Evolutionary conservation across 2,113 vertebrate genomes (phyloP).

Genomic region (Aspiorhynchus laticeps): DNA sequence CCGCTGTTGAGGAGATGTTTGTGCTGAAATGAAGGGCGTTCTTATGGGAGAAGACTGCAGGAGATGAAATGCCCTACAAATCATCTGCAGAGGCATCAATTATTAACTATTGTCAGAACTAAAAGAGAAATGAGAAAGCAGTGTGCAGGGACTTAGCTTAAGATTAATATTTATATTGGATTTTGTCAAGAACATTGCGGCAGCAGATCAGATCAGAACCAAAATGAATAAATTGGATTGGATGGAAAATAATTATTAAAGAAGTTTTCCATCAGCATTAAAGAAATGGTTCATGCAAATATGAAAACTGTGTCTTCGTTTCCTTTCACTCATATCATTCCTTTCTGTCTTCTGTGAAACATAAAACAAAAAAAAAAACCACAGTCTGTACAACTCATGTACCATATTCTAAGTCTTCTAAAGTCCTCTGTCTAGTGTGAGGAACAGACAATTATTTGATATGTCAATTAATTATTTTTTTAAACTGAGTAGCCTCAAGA

Average conservation of each 20-base stretch:
- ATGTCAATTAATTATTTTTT: background rate
- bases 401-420: background rate
- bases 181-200: background rate
- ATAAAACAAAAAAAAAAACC: background rate
- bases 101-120: constrained; percentile 26
- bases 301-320: background rate
- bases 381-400: background rate
- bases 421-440: background rate
- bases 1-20: background rate
- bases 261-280: background rate
- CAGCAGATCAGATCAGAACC: background rate
- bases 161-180: constrained; percentile 32
- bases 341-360: background rate
- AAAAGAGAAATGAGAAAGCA: constrained; percentile 26
- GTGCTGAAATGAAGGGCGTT: background rate
- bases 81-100: constrained; percentile 37
- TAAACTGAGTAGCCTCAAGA: too few relatives aligned
- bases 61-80: constrained; percentile 24
- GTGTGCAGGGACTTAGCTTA: background rate
- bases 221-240: background rate
- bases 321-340: background rate
- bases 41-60: background rate
- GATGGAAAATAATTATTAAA: background rate
- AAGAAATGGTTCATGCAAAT: background rate
- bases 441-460: background rate